Conservation (phyloP, 2,797 vertebrate genomes). For the Rhinogobio ventralis region DNA sequence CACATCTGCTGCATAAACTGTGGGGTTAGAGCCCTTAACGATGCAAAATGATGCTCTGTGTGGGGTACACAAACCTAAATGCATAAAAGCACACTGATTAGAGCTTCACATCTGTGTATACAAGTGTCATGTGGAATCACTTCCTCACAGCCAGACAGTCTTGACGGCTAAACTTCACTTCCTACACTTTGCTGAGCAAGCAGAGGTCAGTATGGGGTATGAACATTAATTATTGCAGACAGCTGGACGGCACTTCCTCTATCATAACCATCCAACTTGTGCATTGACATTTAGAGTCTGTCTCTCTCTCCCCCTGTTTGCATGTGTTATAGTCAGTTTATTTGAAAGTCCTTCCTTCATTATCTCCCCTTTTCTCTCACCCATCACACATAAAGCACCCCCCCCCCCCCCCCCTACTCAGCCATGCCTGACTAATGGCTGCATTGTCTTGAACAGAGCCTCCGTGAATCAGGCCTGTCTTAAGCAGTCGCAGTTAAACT, state of each 20-base stretch:
- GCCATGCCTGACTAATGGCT: slow-evolving; percentile 46
- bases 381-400: slow-evolving; percentile 29
- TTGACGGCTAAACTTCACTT: not conserved
- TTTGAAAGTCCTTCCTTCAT: not conserved
- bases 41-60: slow-evolving; percentile 21
- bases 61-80: slow-evolving; percentile 26
- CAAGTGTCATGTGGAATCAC: slow-evolving; percentile 25
- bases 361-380: slow-evolving; percentile 1
- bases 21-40: slow-evolving; percentile 2
- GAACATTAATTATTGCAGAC: slow-evolving; percentile 40
- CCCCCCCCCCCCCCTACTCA: too few species aligned
- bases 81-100: slow-evolving; percentile 15
- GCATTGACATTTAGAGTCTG: not conserved
- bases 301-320: not conserved
- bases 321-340: not conserved
- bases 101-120: slow-evolving; percentile 39
- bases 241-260: slow-evolving; percentile 22
- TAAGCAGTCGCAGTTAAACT: slow-evolving; percentile 40
- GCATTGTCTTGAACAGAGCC: slow-evolving; percentile 31
- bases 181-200: slow-evolving; percentile 51
- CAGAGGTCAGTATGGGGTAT: slow-evolving; percentile 10
- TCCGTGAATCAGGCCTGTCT: slow-evolving; percentile 54
- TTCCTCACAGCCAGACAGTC: not conserved
- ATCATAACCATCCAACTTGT: slow-evolving; percentile 8
- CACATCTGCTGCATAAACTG: not conserved